phyloP scores from a whole-genome alignment of 2,113 vertebrate species.

The Ceyx melanurus region DNA sequence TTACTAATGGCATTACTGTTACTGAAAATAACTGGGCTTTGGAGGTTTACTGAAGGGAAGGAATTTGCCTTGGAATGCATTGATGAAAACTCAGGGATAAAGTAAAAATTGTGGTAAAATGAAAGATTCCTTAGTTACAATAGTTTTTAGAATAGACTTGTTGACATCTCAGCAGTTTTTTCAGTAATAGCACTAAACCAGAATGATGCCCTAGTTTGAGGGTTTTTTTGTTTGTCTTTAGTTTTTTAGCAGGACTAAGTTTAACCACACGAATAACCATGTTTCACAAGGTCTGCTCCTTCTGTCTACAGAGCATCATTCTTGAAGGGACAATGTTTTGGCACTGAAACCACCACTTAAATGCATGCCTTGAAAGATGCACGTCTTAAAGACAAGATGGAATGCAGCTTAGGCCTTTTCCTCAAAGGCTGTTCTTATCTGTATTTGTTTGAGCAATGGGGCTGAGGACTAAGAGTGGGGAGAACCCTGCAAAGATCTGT shows the following conservation, averaged over 20 bases:
- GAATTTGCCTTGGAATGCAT: slow-evolving; percentile 27
- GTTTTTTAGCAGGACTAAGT: slow-evolving; percentile 9
- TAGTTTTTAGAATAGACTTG: background rate
- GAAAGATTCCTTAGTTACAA: background rate
- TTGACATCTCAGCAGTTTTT: background rate
- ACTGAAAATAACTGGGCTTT: background rate
- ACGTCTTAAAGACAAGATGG: slow-evolving; percentile 2
- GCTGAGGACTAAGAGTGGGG: background rate
- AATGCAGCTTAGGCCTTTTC: slow-evolving; percentile 1
- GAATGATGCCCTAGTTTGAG: background rate
- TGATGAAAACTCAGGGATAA: background rate
- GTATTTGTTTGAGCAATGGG: background rate
- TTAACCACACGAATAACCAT: background rate
- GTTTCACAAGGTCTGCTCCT: slow-evolving; percentile 57
- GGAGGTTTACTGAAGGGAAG: slow-evolving; percentile 1
- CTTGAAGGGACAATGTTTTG: slow-evolving; percentile 52
- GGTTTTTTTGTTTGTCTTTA: background rate
- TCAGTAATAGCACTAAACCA: background rate
- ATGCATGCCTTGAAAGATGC: background rate
- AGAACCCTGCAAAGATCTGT: background rate
- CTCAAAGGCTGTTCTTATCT: background rate
- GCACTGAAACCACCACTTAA: slow-evolving; percentile 23
- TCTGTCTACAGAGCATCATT: slow-evolving; percentile 46
- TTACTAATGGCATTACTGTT: slow-evolving; percentile 34
- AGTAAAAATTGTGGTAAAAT: background rate